Base-by-base conservation (phyloP, 2,797 vertebrate genomes). In the Paramormyrops hopkinsi region DNA sequence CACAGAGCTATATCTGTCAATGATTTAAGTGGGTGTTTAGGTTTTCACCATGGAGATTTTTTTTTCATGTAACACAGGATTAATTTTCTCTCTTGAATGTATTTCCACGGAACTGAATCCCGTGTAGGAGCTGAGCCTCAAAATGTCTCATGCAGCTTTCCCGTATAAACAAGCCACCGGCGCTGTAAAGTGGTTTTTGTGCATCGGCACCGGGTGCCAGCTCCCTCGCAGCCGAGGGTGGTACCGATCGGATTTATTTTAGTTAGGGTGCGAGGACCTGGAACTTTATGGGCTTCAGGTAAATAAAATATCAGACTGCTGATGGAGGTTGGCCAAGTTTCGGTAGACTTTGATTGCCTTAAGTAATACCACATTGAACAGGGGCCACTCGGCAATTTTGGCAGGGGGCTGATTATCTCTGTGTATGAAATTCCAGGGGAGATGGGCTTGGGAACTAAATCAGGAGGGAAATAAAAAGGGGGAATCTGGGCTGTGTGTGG, bases 221-320 rank as follows among this genome's bases (percentile, higher is more conserved):
- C 19, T 37, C 48, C 22, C 41, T 48, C 59, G 50, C 73, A 79
- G 73, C 82, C 53, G 53, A 91, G 90, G 86, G 91, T 88, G 89
- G 87, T 92, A 91, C 89, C 12, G 88, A 87, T 88, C 29, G 2
- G 91, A 90, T 92, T 92, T 93, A 91, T 93, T 93, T 92, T 90
- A 89, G 92, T 93, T 92, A 89, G 90, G 46, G 92, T 91, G 86
- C 62, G 89, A 90, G 90, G 90, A 91, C 88, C 91, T 90, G 90
- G 92, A 91, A 92, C 88, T 87, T n/a, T 89, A 59, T 85, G 90
- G 89, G 87, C 88, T 90, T 89, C 29, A 89, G 92, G 89, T 88
- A 89, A 91, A 91, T 88, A 89, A 86, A 90, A 89, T 91, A 91
- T 90, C 87, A 90, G 88, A 85, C 46, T 90, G 90, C 89, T 76